Conservation (phyloP, 1,140 invertebrate species). For the Bombyx mandarina region DNA sequence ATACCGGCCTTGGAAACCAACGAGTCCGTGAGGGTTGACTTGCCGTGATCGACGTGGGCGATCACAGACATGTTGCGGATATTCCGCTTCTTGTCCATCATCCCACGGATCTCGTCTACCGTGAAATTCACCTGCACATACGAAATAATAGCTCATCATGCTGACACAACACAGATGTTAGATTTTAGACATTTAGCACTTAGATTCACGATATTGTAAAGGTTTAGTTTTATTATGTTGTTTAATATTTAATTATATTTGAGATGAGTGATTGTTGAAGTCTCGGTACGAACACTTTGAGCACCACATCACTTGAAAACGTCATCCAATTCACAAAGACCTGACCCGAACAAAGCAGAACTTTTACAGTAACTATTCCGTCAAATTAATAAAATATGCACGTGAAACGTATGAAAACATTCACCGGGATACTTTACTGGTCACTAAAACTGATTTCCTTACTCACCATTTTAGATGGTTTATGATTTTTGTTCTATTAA, state of each 20-base stretch:
- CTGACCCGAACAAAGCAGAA: conserved; percentile 30
- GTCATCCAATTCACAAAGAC: conserved; percentile 56
- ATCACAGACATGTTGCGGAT: conserved; percentile 99
- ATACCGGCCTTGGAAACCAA: conserved; percentile 99
- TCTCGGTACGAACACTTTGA: conserved; percentile 32
- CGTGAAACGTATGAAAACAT: conserved; percentile 26
- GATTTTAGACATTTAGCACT: conserved; percentile 33
- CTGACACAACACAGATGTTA: conserved; percentile 38
- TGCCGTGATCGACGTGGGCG: conserved; percentile 99
- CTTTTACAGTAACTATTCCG: conserved; percentile 25
- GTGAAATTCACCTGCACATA: conserved; percentile 98
- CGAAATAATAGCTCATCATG: conserved; percentile 36
- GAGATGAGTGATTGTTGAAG: background rate
- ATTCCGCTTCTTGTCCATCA: conserved; percentile 99
- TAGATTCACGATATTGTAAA: background rate
- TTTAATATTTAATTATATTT: no score
- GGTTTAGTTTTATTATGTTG: no score
- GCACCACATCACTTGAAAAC: conserved; percentile 50
- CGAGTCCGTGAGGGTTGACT: conserved; percentile 99
- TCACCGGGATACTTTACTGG: conserved; percentile 31
- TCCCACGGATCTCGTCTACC: conserved; percentile 98
- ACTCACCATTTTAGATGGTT: conserved; percentile 91
- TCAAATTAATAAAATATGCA: conserved; percentile 46
- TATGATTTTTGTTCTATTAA: conserved; percentile 79
- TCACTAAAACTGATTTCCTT: conserved; percentile 41